These are phyloP conservation scores for Alectura lathami DNA, from an alignment of 2,113 vertebrate species.

Conservation along the genomic window DNA sequence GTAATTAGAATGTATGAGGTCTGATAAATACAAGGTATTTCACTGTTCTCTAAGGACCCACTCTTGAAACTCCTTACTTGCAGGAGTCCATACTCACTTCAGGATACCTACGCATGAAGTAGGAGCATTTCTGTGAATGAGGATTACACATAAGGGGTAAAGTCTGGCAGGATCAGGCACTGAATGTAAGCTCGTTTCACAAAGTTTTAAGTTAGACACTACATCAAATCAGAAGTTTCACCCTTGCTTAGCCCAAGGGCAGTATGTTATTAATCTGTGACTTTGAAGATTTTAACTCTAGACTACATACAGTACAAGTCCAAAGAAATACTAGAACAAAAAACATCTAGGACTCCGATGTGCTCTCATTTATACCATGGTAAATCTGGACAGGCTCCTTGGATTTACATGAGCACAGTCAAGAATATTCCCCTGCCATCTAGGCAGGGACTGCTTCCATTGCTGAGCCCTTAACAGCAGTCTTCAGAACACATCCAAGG, in stretches of 20 bases:
- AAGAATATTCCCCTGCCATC: neutral
- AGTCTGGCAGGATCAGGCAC: neutral
- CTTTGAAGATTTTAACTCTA: neutral
- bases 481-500: neutral
- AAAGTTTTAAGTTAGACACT: neutral
- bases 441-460: neutral
- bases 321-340: neutral
- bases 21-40: neutral
- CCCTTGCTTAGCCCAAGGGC: neutral
- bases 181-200: neutral
- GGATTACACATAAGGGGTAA: neutral
- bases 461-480: neutral
- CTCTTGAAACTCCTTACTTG: neutral
- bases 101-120: neutral
- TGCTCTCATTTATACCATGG: neutral
- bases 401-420: neutral
- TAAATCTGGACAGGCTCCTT: neutral
- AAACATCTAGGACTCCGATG: neutral
- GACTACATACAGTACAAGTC: neutral
- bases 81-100: neutral
- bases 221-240: neutral
- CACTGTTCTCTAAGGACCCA: neutral
- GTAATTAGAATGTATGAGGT: neutral
- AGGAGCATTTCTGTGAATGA: neutral
- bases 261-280: neutral